A percentile compares a stretch with the other conserved stretches of the same genome.
These are phyloP conservation scores for Eulemur mongoz DNA, from an alignment of 2,797 vertebrate species.

Conservation along the genomic window DNA sequence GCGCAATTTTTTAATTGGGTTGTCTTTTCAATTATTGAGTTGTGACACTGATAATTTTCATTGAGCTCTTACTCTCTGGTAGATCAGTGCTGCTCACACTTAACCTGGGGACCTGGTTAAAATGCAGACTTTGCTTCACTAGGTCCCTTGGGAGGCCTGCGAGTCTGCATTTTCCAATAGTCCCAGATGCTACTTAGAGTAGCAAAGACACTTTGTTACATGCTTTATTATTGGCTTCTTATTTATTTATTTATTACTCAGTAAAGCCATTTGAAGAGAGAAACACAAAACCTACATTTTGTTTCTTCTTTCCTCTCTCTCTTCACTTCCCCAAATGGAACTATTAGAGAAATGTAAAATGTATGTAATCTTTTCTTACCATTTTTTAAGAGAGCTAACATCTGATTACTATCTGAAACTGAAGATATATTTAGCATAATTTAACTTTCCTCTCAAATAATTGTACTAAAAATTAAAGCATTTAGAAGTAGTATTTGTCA, in stretches of 20 bases:
- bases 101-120: neutral
- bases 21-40: neutral
- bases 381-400: neutral
- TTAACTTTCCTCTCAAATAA: neutral
- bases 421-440: neutral
- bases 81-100: neutral
- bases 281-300: neutral
- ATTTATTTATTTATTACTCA: neutral
- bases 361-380: neutral
- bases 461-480: neutral
- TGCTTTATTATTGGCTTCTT: neutral
- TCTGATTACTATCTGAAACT: neutral
- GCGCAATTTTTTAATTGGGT: neutral
- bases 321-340: neutral
- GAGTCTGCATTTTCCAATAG: neutral
- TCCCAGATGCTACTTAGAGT: neutral
- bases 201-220: neutral
- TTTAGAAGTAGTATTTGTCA: neutral
- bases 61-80: neutral
- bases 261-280: neutral
- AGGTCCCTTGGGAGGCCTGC: neutral
- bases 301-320: neutral
- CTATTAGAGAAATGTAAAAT: neutral
- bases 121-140: neutral
- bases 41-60: neutral